Percentiles rank a stretch among this genome's conserved stretches.
Evolutionary conservation across 2,888 invertebrate genomes (phyloP).

Genomic region (Altica lythri): DNA sequence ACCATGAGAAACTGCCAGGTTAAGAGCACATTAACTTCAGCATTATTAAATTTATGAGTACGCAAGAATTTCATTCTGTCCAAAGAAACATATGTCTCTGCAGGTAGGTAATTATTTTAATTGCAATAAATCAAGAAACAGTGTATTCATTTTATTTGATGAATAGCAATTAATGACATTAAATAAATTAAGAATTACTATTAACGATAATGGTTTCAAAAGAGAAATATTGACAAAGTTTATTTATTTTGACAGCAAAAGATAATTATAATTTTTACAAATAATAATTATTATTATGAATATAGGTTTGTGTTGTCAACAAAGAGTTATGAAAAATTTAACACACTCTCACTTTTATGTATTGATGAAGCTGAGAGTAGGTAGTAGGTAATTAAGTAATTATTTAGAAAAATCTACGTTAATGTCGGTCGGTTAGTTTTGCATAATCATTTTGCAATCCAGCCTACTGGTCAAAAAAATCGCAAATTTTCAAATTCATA

Average conservation of each 20-base stretch:
- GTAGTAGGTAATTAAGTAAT: too few species aligned
- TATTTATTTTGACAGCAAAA: background rate
- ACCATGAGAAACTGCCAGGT: slow-evolving; percentile 3
- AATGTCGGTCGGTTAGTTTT: too few species aligned
- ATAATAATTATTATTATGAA: too few species aligned
- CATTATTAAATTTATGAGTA: slow-evolving; percentile 11
- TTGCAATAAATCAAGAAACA: slow-evolving; percentile 16
- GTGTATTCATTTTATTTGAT: slow-evolving; percentile 10
- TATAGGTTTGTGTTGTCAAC: too few species aligned
- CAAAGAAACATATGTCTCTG: slow-evolving; percentile 15
- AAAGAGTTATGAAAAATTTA: too few species aligned
- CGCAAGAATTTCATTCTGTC: slow-evolving; percentile 6
- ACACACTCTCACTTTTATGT: too few species aligned
- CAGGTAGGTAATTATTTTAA: slow-evolving; percentile 21
- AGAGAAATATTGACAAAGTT: background rate
- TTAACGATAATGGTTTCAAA: background rate
- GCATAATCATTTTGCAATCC: too few species aligned
- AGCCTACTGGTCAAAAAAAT: too few species aligned
- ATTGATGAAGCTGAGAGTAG: background rate
- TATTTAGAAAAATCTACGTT: too few species aligned
- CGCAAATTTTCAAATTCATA: too few species aligned
- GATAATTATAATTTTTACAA: background rate
- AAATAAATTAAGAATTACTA: background rate
- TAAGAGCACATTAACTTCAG: slow-evolving; percentile 8
- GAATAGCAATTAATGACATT: slow-evolving; percentile 6